phyloP scores from a whole-genome alignment of 2,797 vertebrate genomes.

The Parauchenoglanis ngamensis region DNA sequence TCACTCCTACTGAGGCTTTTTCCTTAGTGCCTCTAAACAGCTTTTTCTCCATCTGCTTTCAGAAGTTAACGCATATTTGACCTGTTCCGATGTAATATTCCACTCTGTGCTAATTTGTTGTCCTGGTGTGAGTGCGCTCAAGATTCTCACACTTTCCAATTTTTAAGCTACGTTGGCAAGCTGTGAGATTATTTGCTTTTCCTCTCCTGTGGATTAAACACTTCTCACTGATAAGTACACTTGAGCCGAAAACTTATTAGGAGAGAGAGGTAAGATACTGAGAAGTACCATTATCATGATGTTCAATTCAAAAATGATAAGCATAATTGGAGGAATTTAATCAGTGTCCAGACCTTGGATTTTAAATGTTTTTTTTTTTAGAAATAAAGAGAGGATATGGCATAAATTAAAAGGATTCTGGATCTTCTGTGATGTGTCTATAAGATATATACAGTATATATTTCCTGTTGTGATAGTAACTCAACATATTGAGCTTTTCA shows the following conservation, averaged over 20 bases:
- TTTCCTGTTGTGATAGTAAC: not conserved
- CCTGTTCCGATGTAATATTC: conserved; percentile 34
- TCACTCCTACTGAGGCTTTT: conserved; percentile 30
- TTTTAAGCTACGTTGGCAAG: conserved; percentile 35
- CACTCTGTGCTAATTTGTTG: conserved; percentile 33
- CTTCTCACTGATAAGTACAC: conserved; percentile 47
- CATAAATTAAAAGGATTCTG: conserved; percentile 15
- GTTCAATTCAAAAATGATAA: conserved; percentile 47
- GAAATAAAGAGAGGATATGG: conserved; percentile 38
- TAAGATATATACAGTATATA: not conserved
- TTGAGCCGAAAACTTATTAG: conserved; percentile 46
- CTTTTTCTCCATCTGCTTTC: not conserved
- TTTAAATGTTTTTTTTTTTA: conserved; percentile 20
- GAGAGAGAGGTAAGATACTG: conserved; percentile 46
- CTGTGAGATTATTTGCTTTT: conserved; percentile 46
- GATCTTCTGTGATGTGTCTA: conserved; percentile 1
- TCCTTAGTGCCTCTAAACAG: conserved; percentile 25
- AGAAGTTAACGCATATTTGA: conserved; percentile 40
- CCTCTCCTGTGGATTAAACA: conserved; percentile 38
- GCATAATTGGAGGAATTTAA: conserved; percentile 54
- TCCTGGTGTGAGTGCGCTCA: conserved; percentile 30
- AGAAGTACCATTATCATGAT: conserved; percentile 54
- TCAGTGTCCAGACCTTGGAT: conserved; percentile 31
- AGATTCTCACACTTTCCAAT: conserved; percentile 31
- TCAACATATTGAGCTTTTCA: not conserved